Base-by-base conservation (phyloP, 2,888 invertebrate genomes). In the Zygogramma bicolorata region DNA sequence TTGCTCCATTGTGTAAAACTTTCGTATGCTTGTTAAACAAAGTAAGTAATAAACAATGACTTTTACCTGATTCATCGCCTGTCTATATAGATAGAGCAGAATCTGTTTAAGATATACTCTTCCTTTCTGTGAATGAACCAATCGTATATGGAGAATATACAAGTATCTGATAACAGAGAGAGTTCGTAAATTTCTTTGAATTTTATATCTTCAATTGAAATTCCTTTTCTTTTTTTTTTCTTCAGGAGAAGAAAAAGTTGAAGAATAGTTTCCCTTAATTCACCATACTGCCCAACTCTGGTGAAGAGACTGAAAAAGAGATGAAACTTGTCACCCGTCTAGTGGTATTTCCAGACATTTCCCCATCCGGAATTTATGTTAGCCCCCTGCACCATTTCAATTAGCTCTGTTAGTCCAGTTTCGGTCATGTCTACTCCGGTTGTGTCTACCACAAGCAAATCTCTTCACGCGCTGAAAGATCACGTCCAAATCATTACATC, bases 321-420 rank as follows among this genome's bases (percentile, higher is more conserved):
- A 15, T 40, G 40, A 34, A 18, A 13, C 40, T 27, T 20, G 40
- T 38, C 22, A 31, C n/a, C 34, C 20, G 13, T 22, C 61, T 27
- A 62, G 22, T 40, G 18, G 61, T 40, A 62, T 62, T 62, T 62
- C 40, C 61, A 62, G 42, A 20, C 46, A 20, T 20, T 46, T 8
- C 46, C 3, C 22, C 42, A 40, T 61, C 25, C 40, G 65, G 31
- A 73, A 61, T 57, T 31, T 18, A 40, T 49, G 61, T n/a, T 68
- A 60, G 74, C 68, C 71, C 65, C 68, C 68, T 71, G 71, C 62
- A 65, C 65, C 46, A 63, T 70, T 73, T 73, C 75, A 75, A 75
- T 75, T 75, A 75, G 73, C 75, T 31, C 60, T 65, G 68, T 75
- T 73, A 71, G 73, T 72, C 42, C 71, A 73, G 73, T 71, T 75